phyloP scores from a whole-genome alignment of 2,888 invertebrate genomes.

The Uloborus plumipes region DNA sequence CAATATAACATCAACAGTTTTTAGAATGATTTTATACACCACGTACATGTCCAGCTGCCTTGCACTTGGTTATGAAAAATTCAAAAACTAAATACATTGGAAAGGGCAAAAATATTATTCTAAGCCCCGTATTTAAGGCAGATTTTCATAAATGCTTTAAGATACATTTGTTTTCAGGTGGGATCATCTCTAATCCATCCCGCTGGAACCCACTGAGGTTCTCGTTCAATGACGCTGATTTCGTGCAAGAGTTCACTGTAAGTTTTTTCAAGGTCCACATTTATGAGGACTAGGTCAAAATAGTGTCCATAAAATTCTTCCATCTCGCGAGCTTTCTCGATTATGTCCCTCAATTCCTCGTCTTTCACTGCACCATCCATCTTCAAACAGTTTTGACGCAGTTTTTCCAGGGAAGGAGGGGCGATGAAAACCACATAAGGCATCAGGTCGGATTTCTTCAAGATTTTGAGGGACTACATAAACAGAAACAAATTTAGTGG shows the following conservation, averaged over 20 bases:
- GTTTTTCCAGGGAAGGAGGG: slow-evolving; percentile 94
- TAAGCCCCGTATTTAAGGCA: too few species aligned
- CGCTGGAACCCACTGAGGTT: slow-evolving; percentile 97
- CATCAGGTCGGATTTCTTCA: slow-evolving; percentile 93
- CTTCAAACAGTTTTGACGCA: slow-evolving; percentile 90
- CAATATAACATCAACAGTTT: too few species aligned
- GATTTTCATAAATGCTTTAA: too few species aligned
- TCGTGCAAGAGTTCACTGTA: slow-evolving; percentile 93
- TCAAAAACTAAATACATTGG: too few species aligned
- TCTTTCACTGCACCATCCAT: slow-evolving; percentile 90
- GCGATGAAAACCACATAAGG: slow-evolving; percentile 98
- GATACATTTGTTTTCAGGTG: neutral
- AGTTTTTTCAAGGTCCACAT: slow-evolving; percentile 95
- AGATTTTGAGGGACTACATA: slow-evolving; percentile 86
- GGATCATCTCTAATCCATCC: slow-evolving; percentile 74
- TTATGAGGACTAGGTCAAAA: slow-evolving; percentile 98
- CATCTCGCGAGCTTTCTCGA: slow-evolving; percentile 96
- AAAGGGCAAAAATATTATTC: too few species aligned
- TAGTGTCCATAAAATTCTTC: slow-evolving; percentile 93
- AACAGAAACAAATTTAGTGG: slow-evolving; percentile 69
- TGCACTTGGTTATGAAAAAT: too few species aligned
- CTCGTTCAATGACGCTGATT: slow-evolving; percentile 94
- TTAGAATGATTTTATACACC: too few species aligned
- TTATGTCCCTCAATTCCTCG: slow-evolving; percentile 77
- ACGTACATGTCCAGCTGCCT: too few species aligned